These are phyloP conservation scores for Galendromus occidentalis DNA, from an alignment of 1,140 invertebrate genomes.

Conservation along the genomic window DNA sequence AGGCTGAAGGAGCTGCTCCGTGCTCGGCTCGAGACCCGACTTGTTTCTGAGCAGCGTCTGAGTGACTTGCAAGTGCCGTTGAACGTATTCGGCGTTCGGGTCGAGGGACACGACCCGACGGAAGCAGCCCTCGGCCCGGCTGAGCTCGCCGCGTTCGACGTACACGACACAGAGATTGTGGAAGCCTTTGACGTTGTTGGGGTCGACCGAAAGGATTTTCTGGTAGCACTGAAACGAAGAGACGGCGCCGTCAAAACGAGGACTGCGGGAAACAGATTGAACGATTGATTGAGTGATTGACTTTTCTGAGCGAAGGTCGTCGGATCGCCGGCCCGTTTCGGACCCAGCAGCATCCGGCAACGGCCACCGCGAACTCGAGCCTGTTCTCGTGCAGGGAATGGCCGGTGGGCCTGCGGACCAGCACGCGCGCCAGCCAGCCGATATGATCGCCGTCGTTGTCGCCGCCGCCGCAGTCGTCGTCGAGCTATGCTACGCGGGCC, in stretches of 20 bases:
- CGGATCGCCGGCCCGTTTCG: too few species aligned
- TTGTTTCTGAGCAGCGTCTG: conserved; percentile 13
- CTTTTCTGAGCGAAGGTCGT: too few species aligned
- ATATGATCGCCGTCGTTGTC: too few species aligned
- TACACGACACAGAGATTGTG: conserved; percentile 90
- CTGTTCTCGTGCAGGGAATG: too few species aligned
- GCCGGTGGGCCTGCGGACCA: too few species aligned
- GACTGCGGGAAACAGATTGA: too few species aligned
- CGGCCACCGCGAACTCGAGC: too few species aligned
- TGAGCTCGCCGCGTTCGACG: conserved; percentile 55
- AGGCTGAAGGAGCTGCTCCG: not conserved
- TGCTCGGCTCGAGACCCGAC: not conserved
- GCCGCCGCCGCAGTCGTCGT: too few species aligned
- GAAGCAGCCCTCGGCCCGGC: conserved; percentile 17
- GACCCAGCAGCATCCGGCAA: too few species aligned
- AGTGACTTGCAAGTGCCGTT: conserved; percentile 16
- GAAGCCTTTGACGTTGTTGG: conserved; percentile 73
- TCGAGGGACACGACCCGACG: conserved; percentile 12
- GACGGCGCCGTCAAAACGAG: not conserved
- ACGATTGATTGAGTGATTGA: too few species aligned
- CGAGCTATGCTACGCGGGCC: too few species aligned
- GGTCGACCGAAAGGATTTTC: conserved; percentile 61
- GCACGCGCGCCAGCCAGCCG: too few species aligned
- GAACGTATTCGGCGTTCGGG: conserved; percentile 15
- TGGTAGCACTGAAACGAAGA: conserved; percentile 53